These are phyloP conservation scores for Callaeas wilsoni DNA, from an alignment of 2,113 vertebrate species.

Conservation along the genomic window DNA sequence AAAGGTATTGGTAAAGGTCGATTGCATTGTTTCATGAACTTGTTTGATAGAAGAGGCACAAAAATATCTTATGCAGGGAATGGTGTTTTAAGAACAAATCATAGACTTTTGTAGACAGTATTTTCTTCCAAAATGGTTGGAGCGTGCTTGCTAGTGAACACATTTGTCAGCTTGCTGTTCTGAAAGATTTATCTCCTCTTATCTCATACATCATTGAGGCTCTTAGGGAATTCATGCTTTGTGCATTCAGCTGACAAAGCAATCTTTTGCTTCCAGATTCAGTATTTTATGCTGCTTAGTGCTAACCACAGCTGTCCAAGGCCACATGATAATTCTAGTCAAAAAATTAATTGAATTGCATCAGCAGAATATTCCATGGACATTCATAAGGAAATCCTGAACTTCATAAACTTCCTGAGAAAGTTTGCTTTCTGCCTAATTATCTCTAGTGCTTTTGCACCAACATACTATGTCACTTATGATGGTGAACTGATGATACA, in stretches of 20 bases:
- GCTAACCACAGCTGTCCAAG: neutral
- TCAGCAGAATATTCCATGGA: neutral
- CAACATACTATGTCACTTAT: neutral
- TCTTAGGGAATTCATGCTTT: conserved; percentile 32
- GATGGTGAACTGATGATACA: neutral
- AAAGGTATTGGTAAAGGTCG: conserved; percentile 18
- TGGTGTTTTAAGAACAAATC: neutral
- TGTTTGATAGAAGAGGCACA: neutral
- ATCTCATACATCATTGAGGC: neutral
- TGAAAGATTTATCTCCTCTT: conserved; percentile 58
- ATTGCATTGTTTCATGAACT: neutral
- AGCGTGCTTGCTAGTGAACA: neutral
- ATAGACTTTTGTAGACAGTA: neutral
- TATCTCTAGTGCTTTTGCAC: neutral
- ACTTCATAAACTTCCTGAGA: neutral
- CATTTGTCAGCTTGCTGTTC: neutral
- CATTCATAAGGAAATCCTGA: neutral
- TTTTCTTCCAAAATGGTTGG: neutral
- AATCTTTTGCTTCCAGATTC: conserved; percentile 43
- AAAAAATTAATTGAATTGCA: neutral
- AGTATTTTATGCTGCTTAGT: conserved; percentile 19
- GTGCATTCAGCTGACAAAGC: conserved; percentile 34
- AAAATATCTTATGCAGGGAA: neutral
- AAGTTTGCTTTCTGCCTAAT: neutral
- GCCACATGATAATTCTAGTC: neutral